Conservation (phyloP, 2,888 invertebrate species). For the Nymphalis c-album region DNA sequence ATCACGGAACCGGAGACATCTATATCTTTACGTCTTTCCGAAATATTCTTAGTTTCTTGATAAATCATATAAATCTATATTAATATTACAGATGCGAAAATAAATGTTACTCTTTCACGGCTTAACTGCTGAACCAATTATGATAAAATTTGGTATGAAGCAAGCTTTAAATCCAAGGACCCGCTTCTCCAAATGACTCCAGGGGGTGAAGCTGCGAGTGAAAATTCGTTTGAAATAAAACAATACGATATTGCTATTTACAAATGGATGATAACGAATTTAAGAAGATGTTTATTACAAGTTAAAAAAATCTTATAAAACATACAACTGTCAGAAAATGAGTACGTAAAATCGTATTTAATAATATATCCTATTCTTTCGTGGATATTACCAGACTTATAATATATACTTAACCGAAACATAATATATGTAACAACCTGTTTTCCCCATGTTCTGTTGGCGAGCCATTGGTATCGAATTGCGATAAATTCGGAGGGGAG, state of each 20-base stretch:
- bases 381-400: background rate
- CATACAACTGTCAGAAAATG: too few species aligned
- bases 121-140: too few species aligned
- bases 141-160: too few species aligned
- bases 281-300: background rate
- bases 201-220: too few species aligned
- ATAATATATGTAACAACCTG: slow-evolving; percentile 2
- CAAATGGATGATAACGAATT: too few species aligned
- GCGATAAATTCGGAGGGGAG: slow-evolving; percentile 65
- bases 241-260: too few species aligned
- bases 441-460: slow-evolving; percentile 13
- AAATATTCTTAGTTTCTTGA: background rate
- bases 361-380: background rate
- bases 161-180: too few species aligned
- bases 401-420: background rate
- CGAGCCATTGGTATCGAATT: slow-evolving; percentile 60
- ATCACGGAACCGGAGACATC: slow-evolving; percentile 7
- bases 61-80: background rate
- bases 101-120: too few species aligned
- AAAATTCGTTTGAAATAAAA: background rate
- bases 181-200: too few species aligned
- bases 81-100: too few species aligned
- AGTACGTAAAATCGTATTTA: background rate
- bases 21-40: background rate
- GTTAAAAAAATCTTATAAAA: background rate